Percentiles rank a stretch among this genome's conserved stretches.
phyloP scores from a whole-genome alignment of 2,113 vertebrate species.

The Tympanuchus pallidicinctus region DNA sequence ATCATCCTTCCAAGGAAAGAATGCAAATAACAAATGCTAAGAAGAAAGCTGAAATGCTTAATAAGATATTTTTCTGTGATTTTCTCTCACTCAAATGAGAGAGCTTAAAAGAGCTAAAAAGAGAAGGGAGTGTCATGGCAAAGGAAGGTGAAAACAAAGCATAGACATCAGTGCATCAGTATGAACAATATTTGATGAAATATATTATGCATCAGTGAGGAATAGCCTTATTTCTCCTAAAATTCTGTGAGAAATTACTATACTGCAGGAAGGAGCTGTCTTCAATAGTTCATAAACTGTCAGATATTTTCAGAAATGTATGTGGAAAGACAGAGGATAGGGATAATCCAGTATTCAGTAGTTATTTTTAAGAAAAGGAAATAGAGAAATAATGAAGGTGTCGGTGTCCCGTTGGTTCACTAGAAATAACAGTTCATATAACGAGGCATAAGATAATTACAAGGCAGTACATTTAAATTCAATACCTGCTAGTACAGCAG shows the following conservation, averaged over 20 bases:
- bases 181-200: not conserved
- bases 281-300: not conserved
- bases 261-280: not conserved
- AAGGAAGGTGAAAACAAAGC: not conserved
- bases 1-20: constrained; percentile 43
- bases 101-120: not conserved
- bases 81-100: not conserved
- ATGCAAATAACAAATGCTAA: constrained; percentile 33
- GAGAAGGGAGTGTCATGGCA: not conserved
- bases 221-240: not conserved
- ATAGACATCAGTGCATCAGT: not conserved
- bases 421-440: not conserved
- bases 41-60: constrained; percentile 35
- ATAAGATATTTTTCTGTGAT: constrained; percentile 42
- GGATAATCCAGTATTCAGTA: not conserved
- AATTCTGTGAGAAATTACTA: not conserved
- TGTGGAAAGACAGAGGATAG: not conserved
- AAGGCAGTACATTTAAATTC: not conserved
- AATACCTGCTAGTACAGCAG: not conserved
- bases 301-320: not conserved
- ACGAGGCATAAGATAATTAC: not conserved
- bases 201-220: not conserved
- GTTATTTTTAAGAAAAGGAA: not conserved
- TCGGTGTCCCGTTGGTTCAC: not conserved
- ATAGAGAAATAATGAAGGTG: not conserved